Evolutionary conservation across 2,888 invertebrate genomes (phyloP).

Genomic region (Eledone cirrhosa): DNA sequence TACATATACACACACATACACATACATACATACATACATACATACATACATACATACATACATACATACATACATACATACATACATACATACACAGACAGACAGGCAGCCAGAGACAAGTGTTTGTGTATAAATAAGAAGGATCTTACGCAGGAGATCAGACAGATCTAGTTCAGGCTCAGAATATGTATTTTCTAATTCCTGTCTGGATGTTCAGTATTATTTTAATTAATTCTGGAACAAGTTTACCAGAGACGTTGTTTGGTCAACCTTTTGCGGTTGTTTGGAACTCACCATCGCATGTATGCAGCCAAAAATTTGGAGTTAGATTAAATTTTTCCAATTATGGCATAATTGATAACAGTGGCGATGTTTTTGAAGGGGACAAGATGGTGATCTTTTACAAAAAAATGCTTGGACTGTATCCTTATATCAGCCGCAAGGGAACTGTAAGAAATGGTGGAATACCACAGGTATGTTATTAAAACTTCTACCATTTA

Average conservation of each 20-base stretch:
- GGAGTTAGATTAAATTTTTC: constrained; percentile 46
- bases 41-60: too few relatives aligned
- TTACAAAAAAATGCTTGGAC: constrained; percentile 38
- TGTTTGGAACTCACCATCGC: constrained; percentile 52
- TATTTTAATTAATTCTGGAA: not conserved
- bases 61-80: too few relatives aligned
- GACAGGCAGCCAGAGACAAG: too few relatives aligned
- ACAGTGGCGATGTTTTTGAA: constrained; percentile 42
- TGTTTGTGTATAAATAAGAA: too few relatives aligned
- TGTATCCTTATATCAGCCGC: constrained; percentile 33
- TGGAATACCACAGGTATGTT: constrained; percentile 46
- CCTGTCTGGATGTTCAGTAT: not conserved
- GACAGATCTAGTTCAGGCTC: too few relatives aligned
- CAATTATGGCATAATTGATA: constrained; percentile 50
- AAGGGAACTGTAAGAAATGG: constrained; percentile 35
- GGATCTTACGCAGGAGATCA: too few relatives aligned
- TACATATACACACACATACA: too few relatives aligned
- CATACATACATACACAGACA: too few relatives aligned
- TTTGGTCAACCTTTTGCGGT: constrained; percentile 41
- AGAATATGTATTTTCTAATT: too few relatives aligned
- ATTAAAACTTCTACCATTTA: too few relatives aligned
- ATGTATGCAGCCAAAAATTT: constrained; percentile 38
- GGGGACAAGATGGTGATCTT: constrained; percentile 51
- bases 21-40: too few relatives aligned
- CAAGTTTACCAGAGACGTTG: not conserved